Percentiles rank a stretch among this genome's conserved stretches.
These are phyloP conservation scores for Corythoichthys haematopterus DNA, from an alignment of 2,113 vertebrate species.

Conservation along the genomic window DNA sequence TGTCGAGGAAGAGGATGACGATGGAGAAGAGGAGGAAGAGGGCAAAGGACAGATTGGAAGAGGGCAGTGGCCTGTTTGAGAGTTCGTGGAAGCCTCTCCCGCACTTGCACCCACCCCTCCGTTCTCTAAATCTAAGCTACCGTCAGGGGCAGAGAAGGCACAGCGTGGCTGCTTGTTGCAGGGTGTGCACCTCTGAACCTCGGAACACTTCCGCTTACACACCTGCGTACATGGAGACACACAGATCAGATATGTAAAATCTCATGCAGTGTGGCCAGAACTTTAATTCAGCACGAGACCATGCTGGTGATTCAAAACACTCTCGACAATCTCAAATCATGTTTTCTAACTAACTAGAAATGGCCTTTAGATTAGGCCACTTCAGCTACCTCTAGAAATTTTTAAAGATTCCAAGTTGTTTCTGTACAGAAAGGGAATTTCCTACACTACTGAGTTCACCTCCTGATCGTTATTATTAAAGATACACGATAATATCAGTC, in stretches of 20 bases:
- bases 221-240: constrained; percentile 54
- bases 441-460: too few species aligned
- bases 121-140: constrained; percentile 63
- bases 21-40: constrained; percentile 59
- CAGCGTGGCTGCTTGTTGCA: constrained; percentile 90
- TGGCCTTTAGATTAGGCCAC: too few species aligned
- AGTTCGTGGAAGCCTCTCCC: constrained; percentile 55
- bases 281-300: neutral
- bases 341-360: too few species aligned
- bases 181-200: constrained; percentile 80
- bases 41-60: constrained; percentile 72
- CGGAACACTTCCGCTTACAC: constrained; percentile 87
- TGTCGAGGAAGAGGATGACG: constrained; percentile 62
- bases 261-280: neutral
- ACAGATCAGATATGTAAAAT: neutral
- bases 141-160: constrained; percentile 68
- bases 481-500: too few species aligned
- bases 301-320: too few species aligned
- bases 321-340: too few species aligned
- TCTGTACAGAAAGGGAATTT: too few species aligned
- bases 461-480: too few species aligned
- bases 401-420: too few species aligned
- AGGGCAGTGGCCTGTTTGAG: constrained; percentile 63
- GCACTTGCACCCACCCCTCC: constrained; percentile 51
- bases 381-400: too few species aligned